Percentiles rank a stretch among this genome's conserved stretches.
phyloP scores from a whole-genome alignment of 1,140 invertebrate species.

The Lutraria rhynchaena region DNA sequence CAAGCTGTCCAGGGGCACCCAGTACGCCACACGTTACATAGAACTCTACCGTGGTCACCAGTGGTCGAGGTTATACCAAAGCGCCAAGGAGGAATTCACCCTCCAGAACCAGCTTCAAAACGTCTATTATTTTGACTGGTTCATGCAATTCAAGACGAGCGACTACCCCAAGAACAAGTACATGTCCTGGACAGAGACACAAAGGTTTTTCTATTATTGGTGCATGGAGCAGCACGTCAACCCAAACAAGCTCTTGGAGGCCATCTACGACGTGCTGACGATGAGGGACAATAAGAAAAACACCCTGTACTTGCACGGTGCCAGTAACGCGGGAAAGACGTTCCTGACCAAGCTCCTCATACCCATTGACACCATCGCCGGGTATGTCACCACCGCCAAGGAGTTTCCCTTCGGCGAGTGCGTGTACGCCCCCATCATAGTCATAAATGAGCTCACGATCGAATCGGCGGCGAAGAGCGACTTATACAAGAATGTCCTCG shows the following conservation, averaged over 20 bases:
- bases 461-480: not conserved
- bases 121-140: not conserved
- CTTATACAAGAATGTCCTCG: conserved; percentile 17
- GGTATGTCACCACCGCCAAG: conserved; percentile 1
- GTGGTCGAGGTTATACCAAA: no score
- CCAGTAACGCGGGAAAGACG: conserved; percentile 29
- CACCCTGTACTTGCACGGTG: conserved; percentile 10
- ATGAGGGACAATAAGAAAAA: conserved; percentile 1
- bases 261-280: not conserved
- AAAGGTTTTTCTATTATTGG: not conserved
- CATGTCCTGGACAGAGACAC: not conserved
- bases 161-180: not conserved
- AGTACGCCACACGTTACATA: no score
- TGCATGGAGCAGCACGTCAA: not conserved
- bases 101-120: not conserved
- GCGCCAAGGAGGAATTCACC: no score
- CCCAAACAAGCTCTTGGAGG: not conserved
- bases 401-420: conserved; percentile 21
- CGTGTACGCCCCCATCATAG: not conserved
- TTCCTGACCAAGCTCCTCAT: not conserved
- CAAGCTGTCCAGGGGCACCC: no score
- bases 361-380: not conserved
- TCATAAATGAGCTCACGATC: conserved; percentile 29
- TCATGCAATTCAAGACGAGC: not conserved
- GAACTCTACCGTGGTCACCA: no score